A percentile compares a stretch with the other conserved stretches of the same genome.
phyloP scores from a whole-genome alignment of 2,113 vertebrate genomes.

The Pitta sordida region DNA sequence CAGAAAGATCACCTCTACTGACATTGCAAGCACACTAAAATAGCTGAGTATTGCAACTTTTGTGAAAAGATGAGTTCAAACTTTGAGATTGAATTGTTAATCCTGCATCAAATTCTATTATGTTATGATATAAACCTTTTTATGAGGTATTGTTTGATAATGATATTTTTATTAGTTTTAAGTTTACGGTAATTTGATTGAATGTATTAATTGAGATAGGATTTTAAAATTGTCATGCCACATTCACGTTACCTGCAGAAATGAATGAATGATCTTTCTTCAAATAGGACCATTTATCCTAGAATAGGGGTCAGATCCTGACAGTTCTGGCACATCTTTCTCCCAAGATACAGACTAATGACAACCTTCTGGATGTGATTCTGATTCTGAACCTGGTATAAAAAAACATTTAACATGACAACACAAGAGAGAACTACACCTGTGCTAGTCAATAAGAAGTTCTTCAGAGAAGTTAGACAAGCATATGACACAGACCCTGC shows the following conservation, averaged over 20 bases:
- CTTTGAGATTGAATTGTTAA: neutral
- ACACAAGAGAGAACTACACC: neutral
- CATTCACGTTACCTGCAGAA: neutral
- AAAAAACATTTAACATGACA: neutral
- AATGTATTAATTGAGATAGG: neutral
- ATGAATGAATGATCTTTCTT: neutral
- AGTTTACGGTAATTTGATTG: constrained; percentile 18
- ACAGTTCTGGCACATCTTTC: neutral
- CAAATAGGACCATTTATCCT: neutral
- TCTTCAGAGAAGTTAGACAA: neutral
- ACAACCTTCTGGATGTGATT: neutral
- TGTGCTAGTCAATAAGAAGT: neutral
- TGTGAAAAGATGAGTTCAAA: neutral
- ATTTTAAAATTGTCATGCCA: neutral
- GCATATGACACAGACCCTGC: neutral
- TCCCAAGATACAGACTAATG: neutral
- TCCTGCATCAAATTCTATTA: constrained; percentile 10
- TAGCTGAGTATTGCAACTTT: neutral
- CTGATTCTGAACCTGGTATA: neutral
- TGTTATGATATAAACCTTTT: neutral
- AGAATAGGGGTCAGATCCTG: neutral
- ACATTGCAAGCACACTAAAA: neutral
- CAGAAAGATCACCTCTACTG: neutral
- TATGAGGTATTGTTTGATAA: neutral
- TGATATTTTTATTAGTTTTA: constrained; percentile 5